Conservation (phyloP, 2,888 invertebrate genomes). For the Mimas tiliae region DNA sequence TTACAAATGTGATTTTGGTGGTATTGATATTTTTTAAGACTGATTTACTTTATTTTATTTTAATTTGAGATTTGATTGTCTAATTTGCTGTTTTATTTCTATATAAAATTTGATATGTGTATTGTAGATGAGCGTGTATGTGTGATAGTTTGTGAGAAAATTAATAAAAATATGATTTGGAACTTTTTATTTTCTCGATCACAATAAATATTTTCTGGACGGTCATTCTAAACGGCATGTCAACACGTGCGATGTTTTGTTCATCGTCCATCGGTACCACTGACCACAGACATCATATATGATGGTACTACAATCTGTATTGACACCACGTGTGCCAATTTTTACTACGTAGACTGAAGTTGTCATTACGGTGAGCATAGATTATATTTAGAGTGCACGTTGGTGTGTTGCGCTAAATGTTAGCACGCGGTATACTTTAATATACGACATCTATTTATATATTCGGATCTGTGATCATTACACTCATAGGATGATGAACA, state of each 20-base stretch:
- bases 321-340: too few species aligned
- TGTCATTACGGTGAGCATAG: too few species aligned
- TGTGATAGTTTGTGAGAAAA: neutral
- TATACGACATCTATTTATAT: too few species aligned
- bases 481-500: neutral
- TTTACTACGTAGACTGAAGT: too few species aligned
- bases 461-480: neutral
- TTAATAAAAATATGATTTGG: conserved; percentile 34
- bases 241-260: neutral
- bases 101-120: neutral
- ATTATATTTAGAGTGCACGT: too few species aligned
- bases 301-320: too few species aligned
- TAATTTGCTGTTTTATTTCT: neutral
- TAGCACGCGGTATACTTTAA: too few species aligned
- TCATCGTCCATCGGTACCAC: neutral
- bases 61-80: neutral
- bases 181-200: conserved; percentile 49
- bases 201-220: conserved; percentile 66
- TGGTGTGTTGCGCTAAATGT: too few species aligned
- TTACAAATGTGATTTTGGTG: neutral
- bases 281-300: too few species aligned
- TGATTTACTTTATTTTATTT: neutral
- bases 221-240: conserved; percentile 32
- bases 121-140: neutral
- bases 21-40: neutral